Evolutionary conservation across 2,888 invertebrate genomes (phyloP).

Genomic region (Noctua pronuba): DNA sequence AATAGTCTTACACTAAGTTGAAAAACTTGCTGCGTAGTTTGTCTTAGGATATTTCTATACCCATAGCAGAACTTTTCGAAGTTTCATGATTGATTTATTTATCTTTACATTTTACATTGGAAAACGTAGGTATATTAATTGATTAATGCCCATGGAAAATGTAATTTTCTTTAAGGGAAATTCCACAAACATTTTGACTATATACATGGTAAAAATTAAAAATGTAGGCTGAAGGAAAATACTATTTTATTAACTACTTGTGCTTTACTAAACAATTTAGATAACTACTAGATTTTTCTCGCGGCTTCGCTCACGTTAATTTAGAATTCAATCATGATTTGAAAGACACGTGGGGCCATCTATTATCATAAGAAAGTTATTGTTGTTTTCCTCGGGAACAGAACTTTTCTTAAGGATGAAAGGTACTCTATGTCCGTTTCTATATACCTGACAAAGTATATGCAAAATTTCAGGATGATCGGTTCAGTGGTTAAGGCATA

Average conservation of each 20-base stretch:
- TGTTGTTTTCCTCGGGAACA: too few relatives aligned
- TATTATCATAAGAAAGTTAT: too few relatives aligned
- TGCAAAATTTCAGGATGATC: too few relatives aligned
- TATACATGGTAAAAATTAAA: neutral
- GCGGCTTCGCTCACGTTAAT: too few relatives aligned
- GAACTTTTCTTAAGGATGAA: too few relatives aligned
- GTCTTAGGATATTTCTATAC: neutral
- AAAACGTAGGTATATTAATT: neutral
- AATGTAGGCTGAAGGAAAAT: neutral
- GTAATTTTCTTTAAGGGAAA: neutral
- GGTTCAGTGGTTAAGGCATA: too few relatives aligned
- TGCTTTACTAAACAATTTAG: neutral
- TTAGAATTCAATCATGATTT: too few relatives aligned
- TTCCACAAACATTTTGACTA: neutral
- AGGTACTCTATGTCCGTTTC: too few relatives aligned
- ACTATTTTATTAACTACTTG: too few relatives aligned
- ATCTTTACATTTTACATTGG: neutral
- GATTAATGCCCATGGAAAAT: neutral
- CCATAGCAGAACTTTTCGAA: neutral
- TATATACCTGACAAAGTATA: too few relatives aligned
- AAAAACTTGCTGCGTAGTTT: constrained; percentile 13
- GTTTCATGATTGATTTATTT: neutral
- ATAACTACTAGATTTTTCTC: too few relatives aligned
- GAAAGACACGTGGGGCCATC: too few relatives aligned
- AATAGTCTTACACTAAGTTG: constrained; percentile 45